Conservation (phyloP, 2,888 invertebrate species). For the Lypha dubia region DNA sequence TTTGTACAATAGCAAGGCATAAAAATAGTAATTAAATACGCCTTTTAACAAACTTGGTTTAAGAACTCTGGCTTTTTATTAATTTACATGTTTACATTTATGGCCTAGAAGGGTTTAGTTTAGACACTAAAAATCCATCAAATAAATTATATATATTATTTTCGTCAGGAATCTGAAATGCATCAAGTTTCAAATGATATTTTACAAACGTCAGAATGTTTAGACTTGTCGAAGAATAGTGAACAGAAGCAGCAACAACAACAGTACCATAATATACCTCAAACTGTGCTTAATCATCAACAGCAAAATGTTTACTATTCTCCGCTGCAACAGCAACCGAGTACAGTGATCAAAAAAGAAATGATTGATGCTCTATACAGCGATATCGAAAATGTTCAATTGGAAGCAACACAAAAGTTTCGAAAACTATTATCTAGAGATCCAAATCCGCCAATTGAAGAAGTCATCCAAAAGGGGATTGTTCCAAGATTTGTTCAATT, state of each 20-base stretch:
- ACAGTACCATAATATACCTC: slow-evolving; percentile 67
- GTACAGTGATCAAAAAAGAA: slow-evolving; percentile 84
- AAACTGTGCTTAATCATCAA: slow-evolving; percentile 64
- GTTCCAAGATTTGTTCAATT: slow-evolving; percentile 97
- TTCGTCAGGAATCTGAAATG: slow-evolving; percentile 76
- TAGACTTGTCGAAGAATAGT: slow-evolving; percentile 60
- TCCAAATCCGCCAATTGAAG: slow-evolving; percentile 98
- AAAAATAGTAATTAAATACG: too few relatives aligned
- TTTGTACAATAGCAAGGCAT: too few relatives aligned
- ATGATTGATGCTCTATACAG: slow-evolving; percentile 94
- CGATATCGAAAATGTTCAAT: slow-evolving; percentile 89
- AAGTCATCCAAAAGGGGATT: slow-evolving; percentile 96
- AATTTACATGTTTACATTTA: too few relatives aligned
- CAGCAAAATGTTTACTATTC: slow-evolving; percentile 54
- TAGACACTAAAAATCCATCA: too few relatives aligned
- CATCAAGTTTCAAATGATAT: slow-evolving; percentile 66
- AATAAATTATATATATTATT: not conserved
- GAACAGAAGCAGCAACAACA: slow-evolving; percentile 58
- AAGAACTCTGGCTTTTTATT: too few relatives aligned
- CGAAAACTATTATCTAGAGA: slow-evolving; percentile 96
- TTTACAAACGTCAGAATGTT: slow-evolving; percentile 45
- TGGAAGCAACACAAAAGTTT: slow-evolving; percentile 95
- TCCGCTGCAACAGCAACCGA: slow-evolving; percentile 70
- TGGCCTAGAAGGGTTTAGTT: too few relatives aligned
- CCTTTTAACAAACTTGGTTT: too few relatives aligned